Base-by-base conservation (phyloP, 2,888 invertebrate genomes). In the Dasysyrphus albostriatus region DNA sequence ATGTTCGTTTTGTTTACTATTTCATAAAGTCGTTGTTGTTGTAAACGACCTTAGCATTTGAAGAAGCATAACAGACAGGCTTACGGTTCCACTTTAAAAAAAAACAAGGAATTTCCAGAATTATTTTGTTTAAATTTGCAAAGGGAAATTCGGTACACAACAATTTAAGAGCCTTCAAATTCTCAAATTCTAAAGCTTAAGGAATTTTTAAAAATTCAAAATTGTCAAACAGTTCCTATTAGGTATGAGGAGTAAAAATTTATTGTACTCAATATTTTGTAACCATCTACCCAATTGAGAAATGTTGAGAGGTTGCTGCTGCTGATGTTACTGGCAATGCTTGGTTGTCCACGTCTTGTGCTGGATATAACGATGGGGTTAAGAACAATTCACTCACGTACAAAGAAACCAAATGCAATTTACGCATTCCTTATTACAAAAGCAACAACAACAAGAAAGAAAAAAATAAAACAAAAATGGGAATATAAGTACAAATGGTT, bases 371-470 rank as follows among this genome's bases (percentile, higher is more conserved):
- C 56, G 19, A 59, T 39, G 79, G 39, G 75, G 37, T 49, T 75
- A 74, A 75, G 70, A 74, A 75, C 42, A 84, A 84, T 76, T 80
- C 75, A 74, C 70, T 84, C 83, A 80, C 83, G 83, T 84, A 84
- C 65, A 72, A 76, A 84, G 75, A 79, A 80, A 84, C 65, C 75
- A 84, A 80, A 74, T 80, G 80, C 80, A 84, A 80, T 84, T 76
- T 84, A 80, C 80, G 75, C 83, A 84, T 79, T 80, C 76, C 65
- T 39, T 39, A 54, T 54, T 32, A 39, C 34, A 37, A 34, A 19
- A 70, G 9, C 19, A 29, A 54, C 16, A 49, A 51, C 2, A 29
- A 14, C 5, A 54, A 51, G 2, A 54, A 54, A n/a, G n/a, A n/a
- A 14, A 29, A 54, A 9, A 73, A 82, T 73, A 63, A 69, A 82